Evolutionary conservation across 1,140 invertebrate genomes (phyloP).

Genomic region (Drosophila pachea): DNA sequence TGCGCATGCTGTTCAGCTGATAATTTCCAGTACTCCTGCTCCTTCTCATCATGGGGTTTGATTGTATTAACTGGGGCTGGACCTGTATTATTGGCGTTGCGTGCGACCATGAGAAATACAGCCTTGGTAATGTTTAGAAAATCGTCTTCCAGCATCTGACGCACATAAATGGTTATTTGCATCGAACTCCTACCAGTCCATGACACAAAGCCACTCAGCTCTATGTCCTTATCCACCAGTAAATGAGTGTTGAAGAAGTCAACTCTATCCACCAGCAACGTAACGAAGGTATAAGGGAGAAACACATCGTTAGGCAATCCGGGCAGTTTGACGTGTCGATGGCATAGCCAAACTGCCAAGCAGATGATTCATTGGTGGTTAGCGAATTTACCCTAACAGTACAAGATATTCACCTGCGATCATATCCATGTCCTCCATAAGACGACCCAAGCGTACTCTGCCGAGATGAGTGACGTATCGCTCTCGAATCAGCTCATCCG

Average conservation of each 20-base stretch:
- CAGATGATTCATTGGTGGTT: no score
- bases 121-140: slow-evolving; percentile 84
- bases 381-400: no score
- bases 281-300: slow-evolving; percentile 86
- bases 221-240: slow-evolving; percentile 83
- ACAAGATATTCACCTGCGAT: slow-evolving; percentile 83
- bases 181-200: slow-evolving; percentile 87
- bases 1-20: slow-evolving; percentile 81
- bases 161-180: slow-evolving; percentile 85
- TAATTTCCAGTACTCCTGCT: slow-evolving; percentile 80
- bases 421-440: slow-evolving; percentile 89
- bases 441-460: slow-evolving; percentile 84
- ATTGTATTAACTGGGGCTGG: slow-evolving; percentile 84
- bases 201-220: slow-evolving; percentile 86
- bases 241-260: slow-evolving; percentile 80
- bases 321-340: slow-evolving; percentile 84
- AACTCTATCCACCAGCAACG: slow-evolving; percentile 87
- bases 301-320: slow-evolving; percentile 79
- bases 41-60: slow-evolving; percentile 82
- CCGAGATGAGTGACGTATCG: slow-evolving; percentile 85
- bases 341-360: slow-evolving; percentile 81
- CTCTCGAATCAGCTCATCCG: slow-evolving; percentile 82
- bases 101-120: slow-evolving; percentile 86
- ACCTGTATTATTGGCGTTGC: slow-evolving; percentile 84
- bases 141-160: slow-evolving; percentile 82